A percentile compares a stretch with the other conserved stretches of the same genome.
These are phyloP conservation scores for Urocitellus parryii DNA, from an alignment of 2,113 vertebrate genomes.

Conservation along the genomic window DNA sequence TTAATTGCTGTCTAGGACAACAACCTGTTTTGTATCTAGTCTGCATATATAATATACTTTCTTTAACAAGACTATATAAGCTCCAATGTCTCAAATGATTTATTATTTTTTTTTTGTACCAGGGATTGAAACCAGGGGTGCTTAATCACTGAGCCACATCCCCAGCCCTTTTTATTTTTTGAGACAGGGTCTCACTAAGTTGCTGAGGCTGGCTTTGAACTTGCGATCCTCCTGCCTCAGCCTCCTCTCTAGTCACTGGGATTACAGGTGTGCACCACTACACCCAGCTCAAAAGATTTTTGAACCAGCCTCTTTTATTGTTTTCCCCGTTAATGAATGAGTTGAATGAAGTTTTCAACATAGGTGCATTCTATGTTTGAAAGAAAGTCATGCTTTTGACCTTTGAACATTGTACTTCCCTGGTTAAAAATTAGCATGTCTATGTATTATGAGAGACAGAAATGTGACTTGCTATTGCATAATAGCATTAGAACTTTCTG, in stretches of 20 bases:
- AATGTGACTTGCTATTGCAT: background rate
- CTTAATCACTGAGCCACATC: too few species aligned
- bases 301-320: background rate
- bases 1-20: background rate
- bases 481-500: background rate
- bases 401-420: background rate
- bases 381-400: conserved; percentile 1
- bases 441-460: background rate
- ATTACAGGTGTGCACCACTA: too few species aligned
- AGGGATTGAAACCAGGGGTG: too few species aligned
- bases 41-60: background rate
- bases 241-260: too few species aligned
- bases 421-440: background rate
- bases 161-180: too few species aligned
- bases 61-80: background rate
- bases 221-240: too few species aligned
- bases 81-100: background rate
- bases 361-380: background rate
- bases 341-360: background rate
- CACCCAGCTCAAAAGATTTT: background rate
- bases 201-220: too few species aligned
- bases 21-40: background rate
- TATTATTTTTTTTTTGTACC: too few species aligned
- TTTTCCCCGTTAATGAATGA: background rate
- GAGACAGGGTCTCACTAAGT: too few species aligned